Base-by-base conservation (phyloP, 2,888 invertebrate species). In the Tenthredo notha region DNA sequence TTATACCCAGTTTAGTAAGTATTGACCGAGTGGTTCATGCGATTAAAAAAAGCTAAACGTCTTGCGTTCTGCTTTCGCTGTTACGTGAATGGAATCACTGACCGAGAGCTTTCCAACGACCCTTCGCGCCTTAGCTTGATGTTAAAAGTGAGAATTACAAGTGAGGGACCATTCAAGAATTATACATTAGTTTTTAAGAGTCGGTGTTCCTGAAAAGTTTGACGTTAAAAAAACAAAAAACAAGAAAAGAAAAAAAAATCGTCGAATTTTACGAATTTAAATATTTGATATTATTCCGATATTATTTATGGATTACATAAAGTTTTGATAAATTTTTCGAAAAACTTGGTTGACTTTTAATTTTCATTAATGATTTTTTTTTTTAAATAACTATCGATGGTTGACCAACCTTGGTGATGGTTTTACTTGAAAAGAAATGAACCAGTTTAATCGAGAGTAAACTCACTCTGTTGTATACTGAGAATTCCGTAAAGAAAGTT, bases 401-500 rank as follows among this genome's bases (percentile, higher is more conserved):
- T 43, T 21, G n/a, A 74, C 54, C 77, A 77, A 77, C 77, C 77
- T 77, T 77, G 77, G n/a, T 50, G 77, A 77, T 77, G 10, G 77
- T 54, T 54, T 54, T 4, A 54, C 77, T 54, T 40, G 77, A 10
- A 37, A 75, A 50, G 77, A 33, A 77, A 1, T 33, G 21, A 77
- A 29, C 77, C 50, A 77, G 77, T 77, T 54, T 33, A 7, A 77
- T 37, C 77, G 33, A 54, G 54, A 77, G 50, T 18, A 54, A 54
- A 18, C 40, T 43, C 72, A 33, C 4, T 29, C 47, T 25, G 25
- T 74, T 12, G 21, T 9, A 21, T 10, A 54, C n/a, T n/a, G 18
- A 54, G 86, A 90, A 91, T 91, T 90, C 92, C 92, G 92, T 92
- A 92, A 92, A 88, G 92, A 92, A 92, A 92, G 92, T 92, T 90